These are phyloP conservation scores for Pseudochirops corinnae DNA, from an alignment of 2,797 vertebrate genomes.

Conservation along the genomic window DNA sequence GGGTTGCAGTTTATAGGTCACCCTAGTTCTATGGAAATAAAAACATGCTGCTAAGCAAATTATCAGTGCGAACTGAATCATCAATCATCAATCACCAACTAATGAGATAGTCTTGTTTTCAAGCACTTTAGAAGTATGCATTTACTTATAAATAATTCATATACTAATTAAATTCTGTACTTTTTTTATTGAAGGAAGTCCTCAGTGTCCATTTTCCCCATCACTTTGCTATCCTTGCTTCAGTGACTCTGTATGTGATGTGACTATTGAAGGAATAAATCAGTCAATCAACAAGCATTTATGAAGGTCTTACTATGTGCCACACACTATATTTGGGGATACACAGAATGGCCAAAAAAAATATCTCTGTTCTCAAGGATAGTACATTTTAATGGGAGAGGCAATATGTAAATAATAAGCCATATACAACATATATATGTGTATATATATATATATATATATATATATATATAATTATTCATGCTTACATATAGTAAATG, in stretches of 20 bases:
- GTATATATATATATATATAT: too few relatives aligned
- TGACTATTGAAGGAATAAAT: neutral
- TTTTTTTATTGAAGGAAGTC: neutral
- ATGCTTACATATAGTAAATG: too few relatives aligned
- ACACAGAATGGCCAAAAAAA: neutral
- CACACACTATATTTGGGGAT: neutral
- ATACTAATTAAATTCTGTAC: neutral
- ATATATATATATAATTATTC: too few relatives aligned
- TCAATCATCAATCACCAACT: neutral
- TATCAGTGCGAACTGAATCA: neutral
- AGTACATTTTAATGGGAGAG: too few relatives aligned
- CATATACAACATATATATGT: too few relatives aligned
- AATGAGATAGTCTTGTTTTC: neutral
- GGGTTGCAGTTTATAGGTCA: neutral
- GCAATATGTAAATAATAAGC: too few relatives aligned
- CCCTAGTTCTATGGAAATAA: neutral
- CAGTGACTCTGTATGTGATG: neutral
- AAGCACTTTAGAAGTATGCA: neutral
- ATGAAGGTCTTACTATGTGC: neutral
- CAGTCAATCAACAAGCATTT: neutral
- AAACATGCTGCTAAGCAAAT: neutral
- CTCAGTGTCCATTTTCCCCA: neutral
- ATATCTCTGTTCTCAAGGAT: too few relatives aligned
- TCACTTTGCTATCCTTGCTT: neutral
- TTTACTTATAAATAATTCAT: neutral